These are phyloP conservation scores for Poecilia picta DNA, from an alignment of 2,797 vertebrate species.

Conservation along the genomic window DNA sequence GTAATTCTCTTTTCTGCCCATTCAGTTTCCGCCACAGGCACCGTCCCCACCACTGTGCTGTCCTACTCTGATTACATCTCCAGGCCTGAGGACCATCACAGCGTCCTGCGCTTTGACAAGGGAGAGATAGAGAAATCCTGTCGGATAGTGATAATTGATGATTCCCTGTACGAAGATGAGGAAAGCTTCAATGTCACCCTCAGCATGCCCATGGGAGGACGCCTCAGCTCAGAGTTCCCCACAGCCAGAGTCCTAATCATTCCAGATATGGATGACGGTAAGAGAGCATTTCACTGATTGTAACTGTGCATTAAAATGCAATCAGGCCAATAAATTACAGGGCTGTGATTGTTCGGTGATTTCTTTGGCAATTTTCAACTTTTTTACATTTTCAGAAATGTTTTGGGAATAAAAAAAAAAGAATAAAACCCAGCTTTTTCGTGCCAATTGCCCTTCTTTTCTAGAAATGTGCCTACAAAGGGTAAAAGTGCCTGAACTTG, in stretches of 20 bases:
- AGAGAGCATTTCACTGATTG: constrained; percentile 61
- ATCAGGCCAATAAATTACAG: constrained; percentile 20
- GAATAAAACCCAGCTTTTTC: not conserved
- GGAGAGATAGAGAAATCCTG: constrained; percentile 88
- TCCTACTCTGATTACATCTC: constrained; percentile 98
- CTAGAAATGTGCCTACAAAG: not conserved
- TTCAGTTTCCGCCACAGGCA: constrained; percentile 85
- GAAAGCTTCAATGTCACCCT: constrained; percentile 91
- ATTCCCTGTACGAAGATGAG: constrained; percentile 91
- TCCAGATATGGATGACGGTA: constrained; percentile 92
- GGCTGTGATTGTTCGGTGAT: constrained; percentile 26
- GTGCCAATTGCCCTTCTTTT: not conserved
- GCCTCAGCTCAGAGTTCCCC: constrained; percentile 84
- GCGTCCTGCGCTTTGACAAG: constrained; percentile 90
- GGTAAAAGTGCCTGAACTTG: not conserved
- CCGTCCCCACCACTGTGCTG: constrained; percentile 88
- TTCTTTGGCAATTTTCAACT: constrained; percentile 10
- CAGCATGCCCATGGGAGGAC: constrained; percentile 93
- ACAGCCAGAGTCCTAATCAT: constrained; percentile 85
- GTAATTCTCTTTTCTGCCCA: constrained; percentile 29
- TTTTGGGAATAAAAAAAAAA: constrained; percentile 15
- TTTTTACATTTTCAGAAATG: constrained; percentile 16
- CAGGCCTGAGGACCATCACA: constrained; percentile 90
- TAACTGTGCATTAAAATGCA: constrained; percentile 26
- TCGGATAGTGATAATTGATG: constrained; percentile 90